Evolutionary conservation across 2,888 invertebrate genomes (phyloP).

Genomic region (Erebia epiphron): DNA sequence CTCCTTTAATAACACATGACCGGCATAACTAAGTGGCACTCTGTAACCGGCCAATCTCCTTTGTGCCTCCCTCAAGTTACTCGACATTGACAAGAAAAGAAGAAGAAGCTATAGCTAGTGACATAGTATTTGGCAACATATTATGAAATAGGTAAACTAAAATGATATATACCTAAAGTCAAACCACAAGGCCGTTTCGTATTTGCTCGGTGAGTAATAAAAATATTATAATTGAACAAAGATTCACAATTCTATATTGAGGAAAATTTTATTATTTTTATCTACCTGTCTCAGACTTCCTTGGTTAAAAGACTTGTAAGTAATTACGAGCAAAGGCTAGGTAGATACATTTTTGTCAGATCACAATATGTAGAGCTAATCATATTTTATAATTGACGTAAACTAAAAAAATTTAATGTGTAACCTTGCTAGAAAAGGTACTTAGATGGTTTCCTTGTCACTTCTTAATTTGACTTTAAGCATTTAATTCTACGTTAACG

Average conservation of each 20-base stretch:
- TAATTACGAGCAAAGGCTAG: background rate
- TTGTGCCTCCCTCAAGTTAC: too few relatives aligned
- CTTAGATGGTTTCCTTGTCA: background rate
- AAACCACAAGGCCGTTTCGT: background rate
- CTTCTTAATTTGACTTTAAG: background rate
- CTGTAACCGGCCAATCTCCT: too few relatives aligned
- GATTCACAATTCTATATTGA: slow-evolving; percentile 16
- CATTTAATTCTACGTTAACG: background rate
- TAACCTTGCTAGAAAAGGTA: background rate
- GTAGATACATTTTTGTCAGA: background rate
- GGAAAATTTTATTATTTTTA: slow-evolving; percentile 5
- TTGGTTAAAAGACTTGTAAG: background rate
- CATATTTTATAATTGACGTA: background rate
- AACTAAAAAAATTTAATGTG: background rate
- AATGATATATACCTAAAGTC: background rate
- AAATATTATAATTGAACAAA: slow-evolving; percentile 4
- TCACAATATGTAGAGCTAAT: background rate
- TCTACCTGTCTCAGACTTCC: slow-evolving; percentile 3
- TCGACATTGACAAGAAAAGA: too few relatives aligned
- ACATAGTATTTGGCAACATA: too few relatives aligned
- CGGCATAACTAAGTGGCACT: too few relatives aligned
- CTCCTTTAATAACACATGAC: too few relatives aligned
- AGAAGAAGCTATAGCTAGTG: too few relatives aligned
- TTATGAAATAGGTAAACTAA: background rate
- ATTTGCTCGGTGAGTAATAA: background rate